Evolutionary conservation across 2,113 vertebrate species (phyloP), one percentile per base, ranked within the genome.

Genomic region (Podiceps cristatus): DNA sequence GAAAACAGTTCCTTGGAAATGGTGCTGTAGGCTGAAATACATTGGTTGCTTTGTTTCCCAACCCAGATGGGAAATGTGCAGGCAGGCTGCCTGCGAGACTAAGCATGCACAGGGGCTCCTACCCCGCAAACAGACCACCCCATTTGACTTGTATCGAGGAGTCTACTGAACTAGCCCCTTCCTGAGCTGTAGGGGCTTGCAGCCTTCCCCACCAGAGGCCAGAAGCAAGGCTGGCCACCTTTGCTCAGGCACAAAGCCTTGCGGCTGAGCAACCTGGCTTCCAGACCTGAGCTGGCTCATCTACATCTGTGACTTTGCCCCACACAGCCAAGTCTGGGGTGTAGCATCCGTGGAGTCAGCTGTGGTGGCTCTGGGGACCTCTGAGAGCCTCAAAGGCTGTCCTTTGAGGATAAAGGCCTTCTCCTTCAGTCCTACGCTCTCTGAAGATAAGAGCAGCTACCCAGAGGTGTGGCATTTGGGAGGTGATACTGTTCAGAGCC

Each of bases 141-240:
- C 0, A 1, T 24, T 11, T 7, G 52, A 16, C 19, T 23, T 31
- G 28, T 12, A 7, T 4, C 0, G 0, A 10, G n/a, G 4, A 81
- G 20, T 37, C 52, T 58, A 24, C 28, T 37, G 16, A 63, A 16
- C 4, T 52, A 33, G 59, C 31, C n/a, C 18, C 33, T 45, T 52
- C 31, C 27, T 24, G 13, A 84, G 72, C 63, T 49, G 4, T 2
- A 28, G n/a, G 28, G 20, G 5, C 27, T 84, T n/a, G 35, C 40
- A 62, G 25, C 5, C 25, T 35, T 52, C 67, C 78, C 23, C 33
- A 25, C 1, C 40, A 3, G 3, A 33, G 28, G 40, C 11, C 67
- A 87, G 58, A 35, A 67, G 66, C 69, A 37, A 78, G 47, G 72
- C 59, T 91, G 63, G 9, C 53, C 11, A 0, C 0, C 0, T 49